Evolutionary conservation across 1,140 invertebrate genomes (phyloP).

Genomic region (Pectinophora gossypiella): DNA sequence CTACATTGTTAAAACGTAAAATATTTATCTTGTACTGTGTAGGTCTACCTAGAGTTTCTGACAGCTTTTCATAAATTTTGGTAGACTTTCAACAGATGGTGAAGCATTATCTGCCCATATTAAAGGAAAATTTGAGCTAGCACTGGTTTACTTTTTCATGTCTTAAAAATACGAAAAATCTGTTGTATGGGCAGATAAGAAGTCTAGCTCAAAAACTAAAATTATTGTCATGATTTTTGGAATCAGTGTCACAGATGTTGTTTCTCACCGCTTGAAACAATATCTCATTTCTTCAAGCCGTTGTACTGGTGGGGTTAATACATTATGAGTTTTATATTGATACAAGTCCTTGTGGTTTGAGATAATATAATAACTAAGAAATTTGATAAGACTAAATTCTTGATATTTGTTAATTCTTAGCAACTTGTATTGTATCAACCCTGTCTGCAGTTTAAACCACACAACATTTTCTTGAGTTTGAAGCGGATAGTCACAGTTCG

Average conservation of each 20-base stretch:
- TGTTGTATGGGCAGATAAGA: conserved; percentile 45
- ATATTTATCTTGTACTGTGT: conserved; percentile 65
- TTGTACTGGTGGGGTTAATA: conserved; percentile 28
- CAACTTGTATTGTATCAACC: too few species aligned
- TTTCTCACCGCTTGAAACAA: conserved; percentile 62
- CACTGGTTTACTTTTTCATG: conserved; percentile 41
- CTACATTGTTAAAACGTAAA: conserved; percentile 71
- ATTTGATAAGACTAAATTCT: too few species aligned
- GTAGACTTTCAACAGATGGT: conserved; percentile 52
- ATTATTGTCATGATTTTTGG: conserved; percentile 18
- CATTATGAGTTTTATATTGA: conserved; percentile 9
- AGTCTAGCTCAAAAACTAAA: conserved; percentile 58
- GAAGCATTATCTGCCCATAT: conserved; percentile 46
- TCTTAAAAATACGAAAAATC: conserved; percentile 27
- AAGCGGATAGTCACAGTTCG: conserved; percentile 31
- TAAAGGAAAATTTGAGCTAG: conserved; percentile 60
- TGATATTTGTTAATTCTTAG: too few species aligned
- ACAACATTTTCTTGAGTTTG: too few species aligned
- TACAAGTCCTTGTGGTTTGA: too few species aligned
- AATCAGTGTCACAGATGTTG: conserved; percentile 44
- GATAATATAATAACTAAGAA: too few species aligned
- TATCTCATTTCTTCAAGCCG: conserved; percentile 45
- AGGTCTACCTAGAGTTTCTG: conserved; percentile 71
- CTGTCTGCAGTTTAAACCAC: too few species aligned
- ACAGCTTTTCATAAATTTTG: conserved; percentile 68